Conservation (phyloP, 2,113 vertebrate genomes). For the Nothobranchius furzeri region DNA sequence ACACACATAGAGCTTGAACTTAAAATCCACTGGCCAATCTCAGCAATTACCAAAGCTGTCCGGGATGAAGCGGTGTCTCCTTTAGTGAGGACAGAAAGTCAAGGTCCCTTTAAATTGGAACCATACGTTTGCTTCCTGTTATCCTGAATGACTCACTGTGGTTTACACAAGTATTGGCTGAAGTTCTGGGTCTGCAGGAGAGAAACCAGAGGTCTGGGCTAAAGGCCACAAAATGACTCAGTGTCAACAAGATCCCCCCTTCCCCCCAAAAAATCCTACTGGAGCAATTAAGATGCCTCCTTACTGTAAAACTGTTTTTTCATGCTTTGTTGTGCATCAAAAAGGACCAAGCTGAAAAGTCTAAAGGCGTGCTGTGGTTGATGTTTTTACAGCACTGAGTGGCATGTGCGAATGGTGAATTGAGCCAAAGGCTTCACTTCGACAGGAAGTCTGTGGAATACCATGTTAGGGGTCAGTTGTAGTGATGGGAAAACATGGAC, state of each 20-base stretch:
- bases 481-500: conserved; percentile 30
- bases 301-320: conserved; percentile 14
- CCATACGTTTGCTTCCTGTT: conserved; percentile 45
- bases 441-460: conserved; percentile 37
- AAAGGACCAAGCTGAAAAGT: neutral
- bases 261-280: conserved; percentile 11
- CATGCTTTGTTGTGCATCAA: neutral
- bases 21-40: conserved; percentile 44
- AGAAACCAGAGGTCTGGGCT: conserved; percentile 34
- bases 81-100: conserved; percentile 30
- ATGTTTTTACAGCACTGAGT: conserved; percentile 22
- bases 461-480: conserved; percentile 38
- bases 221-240: conserved; percentile 34
- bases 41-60: conserved; percentile 53
- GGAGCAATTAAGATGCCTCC: conserved; percentile 7
- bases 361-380: neutral
- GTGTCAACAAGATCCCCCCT: conserved; percentile 7
- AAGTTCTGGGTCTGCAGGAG: conserved; percentile 24
- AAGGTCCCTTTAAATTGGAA: conserved; percentile 24
- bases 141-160: conserved; percentile 50
- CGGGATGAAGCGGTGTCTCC: conserved; percentile 43
- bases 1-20: neutral
- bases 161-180: conserved; percentile 13
- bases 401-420: conserved; percentile 22
- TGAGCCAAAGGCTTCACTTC: conserved; percentile 8